Base-by-base conservation (phyloP, 92 coral and sea anemone genomes). In the Siderastrea siderea region DNA sequence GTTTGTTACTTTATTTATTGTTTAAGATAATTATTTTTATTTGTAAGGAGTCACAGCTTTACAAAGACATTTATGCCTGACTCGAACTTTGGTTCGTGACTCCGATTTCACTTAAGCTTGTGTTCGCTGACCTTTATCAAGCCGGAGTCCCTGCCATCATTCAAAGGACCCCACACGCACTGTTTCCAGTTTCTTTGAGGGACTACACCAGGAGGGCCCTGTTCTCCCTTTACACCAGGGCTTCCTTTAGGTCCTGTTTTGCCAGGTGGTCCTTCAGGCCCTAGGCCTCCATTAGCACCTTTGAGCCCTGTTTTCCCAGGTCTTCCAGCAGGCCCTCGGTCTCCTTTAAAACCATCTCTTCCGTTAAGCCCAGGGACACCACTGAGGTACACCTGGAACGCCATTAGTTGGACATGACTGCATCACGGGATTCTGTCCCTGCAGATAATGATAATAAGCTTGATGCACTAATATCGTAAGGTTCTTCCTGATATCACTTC, bases 191-290 rank as follows among this genome's bases (percentile, higher is more conserved):
- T 26, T 26, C 38, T 26, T 26, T 26, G 38, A 26, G 38, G 38
- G 38, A 26, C 38, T 26, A 26, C 65, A 1, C 43, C 67, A 5
- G 66, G 2, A 1, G 16, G 50, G 38, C 66, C 80, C 52, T 57
- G 11, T 4, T 75, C 80, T 13, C 80, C 80, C 2, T 75, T 75
- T n/a, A 1, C 26, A 1, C 80, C 80, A 2, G 51, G 17, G 3
- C 47, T 2, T 6, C 79, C 79, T 38, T 55, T 51, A n/a, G 78
- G 57, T n/a, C 78, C 78, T 12, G 38, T 58, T 46, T 76, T 76
- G 2, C 80, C 67, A 2, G 53, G 52, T 19, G 80, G 38, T 54
- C 67, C 80, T 38, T 44, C 17, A 5, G 68, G 67, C 5, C 80
- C 80, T 75, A 26, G 38, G 38, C 38, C 38, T 26, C 38, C 38